These are phyloP conservation scores for Oxyura jamaicensis DNA, from an alignment of 2,113 vertebrate species.

Conservation along the genomic window DNA sequence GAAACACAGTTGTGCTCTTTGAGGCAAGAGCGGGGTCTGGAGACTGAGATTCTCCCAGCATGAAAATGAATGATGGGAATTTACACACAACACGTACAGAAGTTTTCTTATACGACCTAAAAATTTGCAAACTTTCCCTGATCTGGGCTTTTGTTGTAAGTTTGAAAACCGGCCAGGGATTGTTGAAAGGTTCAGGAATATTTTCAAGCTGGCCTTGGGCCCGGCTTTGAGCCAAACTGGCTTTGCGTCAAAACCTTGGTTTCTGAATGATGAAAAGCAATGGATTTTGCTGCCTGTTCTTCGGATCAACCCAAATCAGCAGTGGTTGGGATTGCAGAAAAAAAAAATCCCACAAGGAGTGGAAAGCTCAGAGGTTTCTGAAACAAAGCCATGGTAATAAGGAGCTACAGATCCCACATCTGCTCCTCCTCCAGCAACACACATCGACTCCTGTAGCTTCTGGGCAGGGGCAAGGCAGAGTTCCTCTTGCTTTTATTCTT, in stretches of 20 bases:
- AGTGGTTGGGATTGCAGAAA: neutral
- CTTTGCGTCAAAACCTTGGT: slow-evolving; percentile 49
- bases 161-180: slow-evolving; percentile 58
- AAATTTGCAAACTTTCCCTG: slow-evolving; percentile 40
- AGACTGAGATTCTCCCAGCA: neutral
- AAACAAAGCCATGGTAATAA: neutral
- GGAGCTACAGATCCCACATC: neutral
- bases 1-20: neutral
- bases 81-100: neutral
- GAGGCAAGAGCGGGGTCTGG: neutral
- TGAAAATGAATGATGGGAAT: neutral
- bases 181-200: slow-evolving; percentile 61
- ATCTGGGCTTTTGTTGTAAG: slow-evolving; percentile 45
- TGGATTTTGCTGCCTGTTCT: neutral
- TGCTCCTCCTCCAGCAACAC: neutral
- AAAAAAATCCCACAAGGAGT: neutral
- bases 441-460: neutral
- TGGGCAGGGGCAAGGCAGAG: neutral
- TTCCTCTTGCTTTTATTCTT: neutral
- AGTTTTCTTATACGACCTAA: slow-evolving; percentile 14
- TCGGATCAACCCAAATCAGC: neutral
- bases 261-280: slow-evolving; percentile 62
- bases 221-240: slow-evolving; percentile 39
- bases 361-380: slow-evolving; percentile 9
- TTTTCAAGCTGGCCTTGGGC: slow-evolving; percentile 20